Base-by-base conservation (phyloP, 2,888 invertebrate species). In the Callosobruchus maculatus region DNA sequence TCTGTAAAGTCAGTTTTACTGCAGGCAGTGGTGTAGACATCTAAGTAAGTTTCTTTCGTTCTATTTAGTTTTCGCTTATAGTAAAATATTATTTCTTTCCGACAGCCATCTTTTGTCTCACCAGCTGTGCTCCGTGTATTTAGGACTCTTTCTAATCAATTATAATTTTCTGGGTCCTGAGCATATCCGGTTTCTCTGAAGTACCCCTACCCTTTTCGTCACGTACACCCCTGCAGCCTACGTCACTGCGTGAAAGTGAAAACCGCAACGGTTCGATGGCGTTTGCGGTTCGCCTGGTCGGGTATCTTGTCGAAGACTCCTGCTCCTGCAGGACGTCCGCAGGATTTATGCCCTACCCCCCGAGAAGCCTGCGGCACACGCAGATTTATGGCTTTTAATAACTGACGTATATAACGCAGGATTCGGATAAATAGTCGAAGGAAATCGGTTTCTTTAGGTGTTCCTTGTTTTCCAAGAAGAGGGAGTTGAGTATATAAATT, bases 301-400 rank as follows among this genome's bases (percentile, higher is more conserved):
- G 68, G 68, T 68, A 72, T 72, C 68, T 68, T 67, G 72, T 68
- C 68, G 68, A 68, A 26, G 20, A 68, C 5, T 72, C 72, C 71
- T 67, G 73, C 71, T 75, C 75, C 76, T 75, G 68, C 73, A 77
- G 78, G 77, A 77, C 76, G 74, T 75, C 73, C 49, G 49, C 13
- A 77, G 75, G 77, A 78, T 78, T 78, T 78, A 78, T 78, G 75
- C 77, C 49, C 49, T 3, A 49, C 49, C 49, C 49, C 49, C 7
- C 49, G 49, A 78, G 77, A 76, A 74, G 73, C 75, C 76, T 76
- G 76, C 72, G 78, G 77, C 77, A 77, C 75, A 73, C 71, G 72
- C 70, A 72, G 75, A 78, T 78, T 78, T 78, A 78, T 77, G 75
- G 76, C 77, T 74, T 77, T 77, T 76, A 78, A 78, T 78, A 78